Percentiles rank a stretch among this genome's conserved stretches.
Conservation (phyloP, 2,113 vertebrate genomes). For the Podarcis cretensis region DNA sequence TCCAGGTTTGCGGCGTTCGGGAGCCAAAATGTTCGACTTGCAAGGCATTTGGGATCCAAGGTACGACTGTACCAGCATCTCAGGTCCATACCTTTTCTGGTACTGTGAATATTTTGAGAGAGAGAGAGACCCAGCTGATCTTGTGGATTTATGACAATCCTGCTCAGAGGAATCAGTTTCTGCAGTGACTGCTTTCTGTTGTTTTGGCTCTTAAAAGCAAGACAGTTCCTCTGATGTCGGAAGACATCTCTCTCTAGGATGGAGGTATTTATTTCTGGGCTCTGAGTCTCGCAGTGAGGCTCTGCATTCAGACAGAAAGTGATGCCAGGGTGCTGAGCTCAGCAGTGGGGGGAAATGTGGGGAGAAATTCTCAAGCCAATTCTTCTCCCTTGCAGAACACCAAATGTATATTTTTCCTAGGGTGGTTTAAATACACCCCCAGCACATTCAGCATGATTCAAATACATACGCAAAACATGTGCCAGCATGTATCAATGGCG, state of each 20-base stretch:
- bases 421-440: too few species aligned
- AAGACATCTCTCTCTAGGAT: constrained; percentile 9
- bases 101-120: neutral
- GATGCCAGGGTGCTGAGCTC: neutral
- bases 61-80: neutral
- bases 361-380: neutral
- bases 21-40: too few species aligned
- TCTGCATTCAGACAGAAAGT: neutral
- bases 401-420: neutral
- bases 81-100: neutral
- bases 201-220: neutral
- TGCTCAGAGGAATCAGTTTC: neutral
- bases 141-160: neutral
- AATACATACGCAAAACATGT: too few species aligned
- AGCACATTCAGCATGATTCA: too few species aligned
- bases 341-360: neutral
- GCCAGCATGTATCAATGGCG: too few species aligned
- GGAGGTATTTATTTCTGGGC: constrained; percentile 27
- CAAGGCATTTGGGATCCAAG: too few species aligned
- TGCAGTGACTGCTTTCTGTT: neutral
- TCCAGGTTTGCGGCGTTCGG: neutral
- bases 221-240: constrained; percentile 4
- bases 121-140: neutral
- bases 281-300: constrained; percentile 23
- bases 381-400: neutral